Conservation (phyloP, 1,140 invertebrate species). For the Heterodera carotae region DNA sequence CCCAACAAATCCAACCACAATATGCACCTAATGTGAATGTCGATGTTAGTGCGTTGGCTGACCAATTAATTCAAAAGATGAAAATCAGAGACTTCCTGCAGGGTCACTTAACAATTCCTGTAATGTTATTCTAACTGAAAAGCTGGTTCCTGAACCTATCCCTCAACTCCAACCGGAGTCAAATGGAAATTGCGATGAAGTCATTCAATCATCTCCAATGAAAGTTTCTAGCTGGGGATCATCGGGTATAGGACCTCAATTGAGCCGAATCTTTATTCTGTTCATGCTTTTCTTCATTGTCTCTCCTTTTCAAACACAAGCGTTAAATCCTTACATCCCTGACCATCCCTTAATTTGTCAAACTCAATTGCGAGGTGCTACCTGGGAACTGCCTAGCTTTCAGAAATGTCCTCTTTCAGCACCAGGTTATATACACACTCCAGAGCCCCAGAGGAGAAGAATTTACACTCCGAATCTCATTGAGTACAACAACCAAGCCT, state of each 20-base stretch:
- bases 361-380: neutral
- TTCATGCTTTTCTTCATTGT: neutral
- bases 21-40: neutral
- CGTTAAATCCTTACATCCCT: neutral
- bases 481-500: neutral
- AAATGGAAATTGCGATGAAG: neutral
- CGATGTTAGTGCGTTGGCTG: neutral
- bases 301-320: no score
- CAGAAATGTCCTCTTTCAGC: neutral
- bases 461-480: neutral
- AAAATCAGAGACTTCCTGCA: neutral
- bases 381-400: neutral
- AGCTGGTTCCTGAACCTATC: neutral
- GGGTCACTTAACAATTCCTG: neutral
- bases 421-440: neutral
- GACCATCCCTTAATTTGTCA: neutral
- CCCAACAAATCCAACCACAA: neutral
- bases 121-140: neutral
- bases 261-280: neutral
- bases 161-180: neutral
- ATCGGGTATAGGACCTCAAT: neutral
- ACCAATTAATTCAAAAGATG: neutral
- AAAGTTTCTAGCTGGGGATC: neutral
- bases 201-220: neutral
- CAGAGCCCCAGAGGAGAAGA: neutral